A percentile compares a stretch with the other conserved stretches of the same genome.
These are phyloP conservation scores for Drosophila koepferae DNA, from an alignment of 2,888 invertebrate species.

Conservation along the genomic window DNA sequence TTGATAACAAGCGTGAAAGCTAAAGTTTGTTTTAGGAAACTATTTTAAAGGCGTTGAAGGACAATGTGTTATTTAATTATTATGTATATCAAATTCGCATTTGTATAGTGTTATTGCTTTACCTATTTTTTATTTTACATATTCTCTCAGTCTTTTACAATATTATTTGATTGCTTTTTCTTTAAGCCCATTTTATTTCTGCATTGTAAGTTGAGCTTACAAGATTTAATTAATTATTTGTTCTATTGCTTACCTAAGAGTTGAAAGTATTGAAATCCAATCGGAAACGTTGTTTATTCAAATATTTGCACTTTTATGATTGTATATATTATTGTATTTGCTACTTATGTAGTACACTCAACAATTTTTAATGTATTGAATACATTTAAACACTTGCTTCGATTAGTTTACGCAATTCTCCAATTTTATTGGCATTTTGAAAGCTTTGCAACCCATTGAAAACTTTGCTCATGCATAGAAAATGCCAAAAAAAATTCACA, in stretches of 20 bases:
- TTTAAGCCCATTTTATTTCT: neutral
- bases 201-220: neutral
- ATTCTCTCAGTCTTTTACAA: neutral
- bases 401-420: conserved; percentile 48
- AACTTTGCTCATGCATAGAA: conserved; percentile 9
- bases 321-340: conserved; percentile 62
- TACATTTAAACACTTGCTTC: conserved; percentile 37
- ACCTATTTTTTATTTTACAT: too few relatives aligned
- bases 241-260: conserved; percentile 47
- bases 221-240: neutral
- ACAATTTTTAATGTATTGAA: conserved; percentile 34
- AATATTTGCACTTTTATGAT: conserved; percentile 43
- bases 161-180: neutral
- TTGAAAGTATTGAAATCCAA: conserved; percentile 52
- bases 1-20: conserved; percentile 59
- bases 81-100: neutral
- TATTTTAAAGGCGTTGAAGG: conserved; percentile 9
- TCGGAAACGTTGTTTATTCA: conserved; percentile 8
- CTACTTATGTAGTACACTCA: conserved; percentile 34
- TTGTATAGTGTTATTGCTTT: neutral
- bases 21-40: conserved; percentile 27
- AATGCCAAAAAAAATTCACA: conserved; percentile 1
- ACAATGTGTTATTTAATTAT: conserved; percentile 6
- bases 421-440: conserved; percentile 44
- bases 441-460: conserved; percentile 25